Evolutionary conservation across 23 tunicate genomes (phyloP).

Genomic region (Styela plicata): DNA sequence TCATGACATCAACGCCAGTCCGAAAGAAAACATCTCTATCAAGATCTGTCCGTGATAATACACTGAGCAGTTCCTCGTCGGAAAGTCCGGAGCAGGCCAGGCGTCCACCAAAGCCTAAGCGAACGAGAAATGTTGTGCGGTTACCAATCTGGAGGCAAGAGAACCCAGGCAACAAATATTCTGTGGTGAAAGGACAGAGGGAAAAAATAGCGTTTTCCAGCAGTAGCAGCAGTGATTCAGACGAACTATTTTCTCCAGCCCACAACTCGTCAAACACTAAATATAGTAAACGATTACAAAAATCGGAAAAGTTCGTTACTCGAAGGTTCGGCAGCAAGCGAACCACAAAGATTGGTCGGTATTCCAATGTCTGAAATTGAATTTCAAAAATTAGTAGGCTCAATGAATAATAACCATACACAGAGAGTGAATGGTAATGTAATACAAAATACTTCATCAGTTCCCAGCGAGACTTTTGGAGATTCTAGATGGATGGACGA

Average conservation of each 20-base stretch:
- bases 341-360: constrained; percentile 12
- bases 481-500: constrained; percentile 16
- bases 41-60: not conserved
- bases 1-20: not conserved
- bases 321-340: too few species aligned
- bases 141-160: constrained; percentile 34
- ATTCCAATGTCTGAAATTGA: constrained; percentile 57
- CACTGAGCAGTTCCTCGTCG: not conserved
- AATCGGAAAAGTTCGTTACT: too few species aligned
- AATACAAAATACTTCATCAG: not conserved
- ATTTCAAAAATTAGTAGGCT: constrained; percentile 15
- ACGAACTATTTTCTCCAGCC: not conserved
- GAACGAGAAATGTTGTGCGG: not conserved
- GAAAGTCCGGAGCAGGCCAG: not conserved
- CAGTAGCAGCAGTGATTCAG: constrained; percentile 3
- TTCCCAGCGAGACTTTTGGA: not conserved
- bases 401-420: not conserved
- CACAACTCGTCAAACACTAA: too few species aligned
- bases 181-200: too few species aligned
- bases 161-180: constrained; percentile 20
- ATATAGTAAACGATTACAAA: too few species aligned
- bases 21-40: not conserved
- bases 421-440: too few species aligned
- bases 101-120: not conserved
- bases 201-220: too few species aligned